Evolutionary conservation across 2,888 invertebrate species (phyloP).

Genomic region (Pocota personata): DNA sequence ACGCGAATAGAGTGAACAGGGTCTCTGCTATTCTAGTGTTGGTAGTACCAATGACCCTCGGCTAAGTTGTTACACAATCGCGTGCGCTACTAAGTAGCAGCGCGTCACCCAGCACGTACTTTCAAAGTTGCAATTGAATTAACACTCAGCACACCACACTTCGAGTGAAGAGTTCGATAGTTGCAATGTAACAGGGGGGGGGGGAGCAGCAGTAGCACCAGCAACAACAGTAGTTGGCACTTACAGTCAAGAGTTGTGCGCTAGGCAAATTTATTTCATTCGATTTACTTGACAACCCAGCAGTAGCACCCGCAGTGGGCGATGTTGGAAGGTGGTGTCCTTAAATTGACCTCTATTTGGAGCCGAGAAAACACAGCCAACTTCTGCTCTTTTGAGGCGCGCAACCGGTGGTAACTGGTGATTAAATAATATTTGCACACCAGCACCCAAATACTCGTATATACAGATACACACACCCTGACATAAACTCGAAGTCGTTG

Average conservation of each 20-base stretch:
- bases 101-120: conserved; percentile 52
- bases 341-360: conserved; percentile 47
- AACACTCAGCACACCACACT: conserved; percentile 30
- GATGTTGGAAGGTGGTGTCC: conserved; percentile 5
- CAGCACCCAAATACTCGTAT: background rate
- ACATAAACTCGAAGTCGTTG: background rate
- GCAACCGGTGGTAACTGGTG: conserved; percentile 32
- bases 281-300: background rate
- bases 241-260: conserved; percentile 18
- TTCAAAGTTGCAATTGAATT: conserved; percentile 60
- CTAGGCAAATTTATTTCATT: conserved; percentile 34
- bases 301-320: too few species aligned
- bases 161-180: background rate
- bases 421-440: conserved; percentile 32
- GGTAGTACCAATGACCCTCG: conserved; percentile 50
- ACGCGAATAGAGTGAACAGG: background rate
- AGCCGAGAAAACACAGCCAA: background rate
- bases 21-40: background rate
- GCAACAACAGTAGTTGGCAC: background rate
- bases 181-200: background rate
- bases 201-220: background rate
- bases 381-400: conserved; percentile 6
- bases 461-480: background rate
- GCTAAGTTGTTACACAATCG: conserved; percentile 47
- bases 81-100: conserved; percentile 26